Conservation (phyloP, 2,113 vertebrate species). For the Serilophus lunatus region DNA sequence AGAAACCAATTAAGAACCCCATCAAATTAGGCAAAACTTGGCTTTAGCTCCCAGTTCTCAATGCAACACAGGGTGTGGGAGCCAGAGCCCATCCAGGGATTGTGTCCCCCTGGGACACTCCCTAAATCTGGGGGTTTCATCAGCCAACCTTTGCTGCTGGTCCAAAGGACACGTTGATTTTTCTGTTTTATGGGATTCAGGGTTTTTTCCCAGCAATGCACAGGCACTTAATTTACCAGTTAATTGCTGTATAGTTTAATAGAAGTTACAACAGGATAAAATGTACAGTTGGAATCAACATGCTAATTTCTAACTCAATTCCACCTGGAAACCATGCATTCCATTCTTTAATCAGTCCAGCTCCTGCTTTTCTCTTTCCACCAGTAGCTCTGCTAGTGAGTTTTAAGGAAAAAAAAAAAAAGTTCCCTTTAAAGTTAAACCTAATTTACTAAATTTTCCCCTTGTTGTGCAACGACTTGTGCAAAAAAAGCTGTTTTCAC, state of each 20-base stretch:
- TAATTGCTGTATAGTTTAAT: slow-evolving; percentile 72
- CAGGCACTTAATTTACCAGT: background rate
- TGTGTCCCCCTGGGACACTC: background rate
- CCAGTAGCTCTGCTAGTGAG: slow-evolving; percentile 65
- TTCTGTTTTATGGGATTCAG: fast-evolving
- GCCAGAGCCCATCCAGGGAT: fast-evolving
- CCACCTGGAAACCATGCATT: slow-evolving; percentile 27
- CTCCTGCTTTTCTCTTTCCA: background rate
- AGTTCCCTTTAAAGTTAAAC: slow-evolving; percentile 66
- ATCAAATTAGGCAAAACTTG: background rate
- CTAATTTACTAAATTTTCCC: slow-evolving; percentile 50
- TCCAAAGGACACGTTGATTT: background rate
- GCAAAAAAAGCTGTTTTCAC: slow-evolving; percentile 66
- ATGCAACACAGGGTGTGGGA: fast-evolving
- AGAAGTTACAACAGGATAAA: slow-evolving; percentile 68
- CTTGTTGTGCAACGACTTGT: slow-evolving; percentile 68
- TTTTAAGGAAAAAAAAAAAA: slow-evolving; percentile 28
- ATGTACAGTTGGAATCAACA: slow-evolving; percentile 65
- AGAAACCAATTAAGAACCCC: background rate
- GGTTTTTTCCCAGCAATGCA: background rate
- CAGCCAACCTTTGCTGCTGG: background rate
- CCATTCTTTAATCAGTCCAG: background rate
- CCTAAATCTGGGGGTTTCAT: fast-evolving
- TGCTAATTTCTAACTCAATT: slow-evolving; percentile 58
- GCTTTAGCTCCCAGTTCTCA: background rate